Conservation (phyloP, 2,797 vertebrate species). For the Gobio occitaniae region DNA sequence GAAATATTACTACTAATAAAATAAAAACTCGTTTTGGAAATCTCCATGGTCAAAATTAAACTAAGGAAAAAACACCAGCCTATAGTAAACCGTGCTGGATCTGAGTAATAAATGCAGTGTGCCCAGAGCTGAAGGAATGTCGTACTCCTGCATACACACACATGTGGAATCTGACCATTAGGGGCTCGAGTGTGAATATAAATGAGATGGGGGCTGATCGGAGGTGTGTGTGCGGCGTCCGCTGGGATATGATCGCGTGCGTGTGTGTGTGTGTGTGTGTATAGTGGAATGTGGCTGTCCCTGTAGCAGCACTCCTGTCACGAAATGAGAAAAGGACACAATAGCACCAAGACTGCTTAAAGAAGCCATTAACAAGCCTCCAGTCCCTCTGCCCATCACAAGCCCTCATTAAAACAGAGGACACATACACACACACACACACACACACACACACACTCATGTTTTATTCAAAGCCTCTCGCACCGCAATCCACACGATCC, state of each 20-base stretch:
- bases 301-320: slow-evolving; percentile 12
- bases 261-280: not conserved
- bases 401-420: slow-evolving; percentile 43
- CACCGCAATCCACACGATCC: slow-evolving; percentile 33
- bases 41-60: not conserved
- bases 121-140: not conserved
- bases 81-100: not conserved
- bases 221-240: not conserved
- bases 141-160: not conserved
- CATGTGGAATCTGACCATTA: slow-evolving; percentile 24
- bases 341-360: slow-evolving; percentile 17
- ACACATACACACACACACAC: slow-evolving; percentile 17
- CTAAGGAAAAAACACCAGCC: not conserved
- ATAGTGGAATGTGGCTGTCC: slow-evolving; percentile 32
- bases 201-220: slow-evolving; percentile 26
- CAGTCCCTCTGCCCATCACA: slow-evolving; percentile 33
- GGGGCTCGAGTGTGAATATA: slow-evolving; percentile 23
- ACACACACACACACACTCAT: slow-evolving; percentile 47
- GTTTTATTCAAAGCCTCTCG: slow-evolving; percentile 55
- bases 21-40: not conserved
- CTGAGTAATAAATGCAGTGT: not conserved
- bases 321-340: slow-evolving; percentile 33
- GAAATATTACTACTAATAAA: not conserved
- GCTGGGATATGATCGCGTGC: slow-evolving; percentile 6
- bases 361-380: slow-evolving; percentile 42